Evolutionary conservation across 2,888 invertebrate species (phyloP).

Genomic region (Girardia tigrina): DNA sequence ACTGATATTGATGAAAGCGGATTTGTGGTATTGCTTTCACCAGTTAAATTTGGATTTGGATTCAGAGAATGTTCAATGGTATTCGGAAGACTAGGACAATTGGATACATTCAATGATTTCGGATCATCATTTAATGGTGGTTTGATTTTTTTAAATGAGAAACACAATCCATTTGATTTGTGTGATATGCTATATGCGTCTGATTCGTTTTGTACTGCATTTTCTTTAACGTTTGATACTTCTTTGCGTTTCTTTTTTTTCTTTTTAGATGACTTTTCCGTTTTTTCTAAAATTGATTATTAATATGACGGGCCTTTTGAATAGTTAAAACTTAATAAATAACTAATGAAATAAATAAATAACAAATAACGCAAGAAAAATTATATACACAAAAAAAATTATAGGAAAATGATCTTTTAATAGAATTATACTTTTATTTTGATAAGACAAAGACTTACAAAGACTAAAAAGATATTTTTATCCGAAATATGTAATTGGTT

Average conservation of each 20-base stretch:
- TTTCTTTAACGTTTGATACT: not conserved
- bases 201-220: constrained; percentile 4
- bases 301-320: no score
- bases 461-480: no score
- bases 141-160: not conserved
- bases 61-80: not conserved
- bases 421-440: no score
- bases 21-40: not conserved
- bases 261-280: constrained; percentile 10
- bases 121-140: not conserved
- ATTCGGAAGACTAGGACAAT: not conserved
- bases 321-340: no score
- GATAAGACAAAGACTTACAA: no score
- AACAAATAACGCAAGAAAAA: no score
- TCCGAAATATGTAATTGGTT: no score
- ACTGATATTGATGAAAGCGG: not conserved
- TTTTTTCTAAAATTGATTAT: constrained; percentile 7
- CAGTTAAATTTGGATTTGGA: not conserved
- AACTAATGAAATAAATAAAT: no score
- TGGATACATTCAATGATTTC: not conserved
- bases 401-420: no score
- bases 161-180: constrained; percentile 4
- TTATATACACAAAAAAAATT: no score
- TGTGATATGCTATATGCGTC: constrained; percentile 11
- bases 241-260: constrained; percentile 14